Conservation (phyloP, 2,113 vertebrate genomes). For the Bubo blakistoni region DNA sequence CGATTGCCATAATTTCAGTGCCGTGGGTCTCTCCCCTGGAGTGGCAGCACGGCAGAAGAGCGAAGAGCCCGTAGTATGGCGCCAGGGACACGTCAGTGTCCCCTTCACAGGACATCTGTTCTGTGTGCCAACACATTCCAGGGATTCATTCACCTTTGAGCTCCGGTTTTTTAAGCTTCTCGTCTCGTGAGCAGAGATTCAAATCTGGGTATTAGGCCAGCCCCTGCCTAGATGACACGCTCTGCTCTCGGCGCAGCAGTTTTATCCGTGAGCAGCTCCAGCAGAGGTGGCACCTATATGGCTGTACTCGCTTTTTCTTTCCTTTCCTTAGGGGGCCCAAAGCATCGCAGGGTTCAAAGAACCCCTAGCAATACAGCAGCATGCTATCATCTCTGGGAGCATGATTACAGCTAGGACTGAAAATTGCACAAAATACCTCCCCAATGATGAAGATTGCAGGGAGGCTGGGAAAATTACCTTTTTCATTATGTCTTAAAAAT, state of each 20-base stretch:
- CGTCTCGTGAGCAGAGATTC: not conserved
- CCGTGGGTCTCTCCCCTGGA: not conserved
- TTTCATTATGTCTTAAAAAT: slow-evolving; percentile 54
- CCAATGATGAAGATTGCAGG: slow-evolving; percentile 52
- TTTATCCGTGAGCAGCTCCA: rapidly evolving
- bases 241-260: rapidly evolving
- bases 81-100: not conserved
- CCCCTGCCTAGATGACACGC: rapidly evolving
- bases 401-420: not conserved
- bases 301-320: not conserved
- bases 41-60: not conserved
- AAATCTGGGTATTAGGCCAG: not conserved
- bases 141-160: not conserved
- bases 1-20: not conserved
- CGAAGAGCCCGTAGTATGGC: rapidly evolving
- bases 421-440: slow-evolving; percentile 63
- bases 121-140: not conserved
- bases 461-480: slow-evolving; percentile 58
- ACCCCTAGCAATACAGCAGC: not conserved
- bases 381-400: slow-evolving; percentile 1
- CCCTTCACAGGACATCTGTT: not conserved
- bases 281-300: not conserved
- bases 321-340: not conserved
- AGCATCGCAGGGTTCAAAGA: not conserved
- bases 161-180: not conserved